Evolutionary conservation across 2,888 invertebrate genomes (phyloP), one percentile per base, ranked within the genome.

Genomic region (Watsonalla binaria): DNA sequence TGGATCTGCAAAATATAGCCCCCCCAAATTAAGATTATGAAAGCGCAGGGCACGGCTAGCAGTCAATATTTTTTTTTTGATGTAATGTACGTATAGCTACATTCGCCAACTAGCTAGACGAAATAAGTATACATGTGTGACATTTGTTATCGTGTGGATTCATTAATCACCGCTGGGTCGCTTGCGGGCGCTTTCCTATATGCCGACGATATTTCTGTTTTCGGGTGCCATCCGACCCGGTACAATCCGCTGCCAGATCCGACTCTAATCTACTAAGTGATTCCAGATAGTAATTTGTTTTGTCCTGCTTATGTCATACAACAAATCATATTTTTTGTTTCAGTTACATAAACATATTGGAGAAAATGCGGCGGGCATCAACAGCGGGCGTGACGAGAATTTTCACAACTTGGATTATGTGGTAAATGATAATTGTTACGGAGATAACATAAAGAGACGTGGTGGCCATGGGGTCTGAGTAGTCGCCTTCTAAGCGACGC

Each of bases 141-240:
- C 79, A 80, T 83, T 80, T 80, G 81, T 79, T 82, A 81, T 76
- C 74, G 76, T 70, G 70, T 58, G 71, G 70, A 68, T 65, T 78
- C 81, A 84, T 85, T 84, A 83, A 84, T 85, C 84, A 84, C 74
- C 59, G 60, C 46, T 51, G 70, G 72, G 65, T 70, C 68, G 67
- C 68, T 70, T 69, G 70, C 66, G 70, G 70, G 64, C 53, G 63
- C 62, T 64, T 68, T 71, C 67, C 63, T 69, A 65, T 63, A 66
- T 62, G 61, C 63, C 66, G 42, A 54, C 52, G 49, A 64, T 70
- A 70, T 74, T 70, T 66, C 58, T 67, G 62, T 76, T 78, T 78
- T 69, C 70, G 65, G 64, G 64, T 63, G 66, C 57, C 62, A 57
- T 60, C 59, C 60, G 61, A 68, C 68, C 70, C 67, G 70, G 67